These are phyloP conservation scores for Polyploca ridens DNA, from an alignment of 2,888 invertebrate species.

Conservation along the genomic window DNA sequence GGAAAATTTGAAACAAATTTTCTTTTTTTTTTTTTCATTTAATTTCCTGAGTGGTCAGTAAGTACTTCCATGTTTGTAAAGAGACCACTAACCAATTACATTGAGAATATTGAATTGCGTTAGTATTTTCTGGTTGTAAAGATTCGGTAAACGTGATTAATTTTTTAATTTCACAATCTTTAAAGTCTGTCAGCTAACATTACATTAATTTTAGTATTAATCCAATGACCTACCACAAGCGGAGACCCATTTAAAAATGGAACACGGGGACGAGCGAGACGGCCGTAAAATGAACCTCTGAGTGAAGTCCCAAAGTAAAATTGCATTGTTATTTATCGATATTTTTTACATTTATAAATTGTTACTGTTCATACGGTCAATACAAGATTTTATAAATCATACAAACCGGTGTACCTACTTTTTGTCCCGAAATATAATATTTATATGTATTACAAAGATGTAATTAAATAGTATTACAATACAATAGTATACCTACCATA, in stretches of 20 bases:
- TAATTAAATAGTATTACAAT: no score
- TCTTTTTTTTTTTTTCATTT: conserved; percentile 13
- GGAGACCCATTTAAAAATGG: conserved; percentile 77
- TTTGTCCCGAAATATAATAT: no score
- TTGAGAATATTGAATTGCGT: not conserved
- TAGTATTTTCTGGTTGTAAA: not conserved
- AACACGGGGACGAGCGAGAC: conserved; percentile 74
- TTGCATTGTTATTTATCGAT: conserved; percentile 32
- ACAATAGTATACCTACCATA: no score
- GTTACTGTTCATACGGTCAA: not conserved
- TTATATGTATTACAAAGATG: no score
- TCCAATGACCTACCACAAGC: conserved; percentile 78
- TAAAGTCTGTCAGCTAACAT: conserved; percentile 22
- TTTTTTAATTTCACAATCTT: not conserved
- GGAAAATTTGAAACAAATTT: conserved; percentile 47
- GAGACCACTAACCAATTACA: not conserved
- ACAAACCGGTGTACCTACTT: no score
- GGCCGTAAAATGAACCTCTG: conserved; percentile 71
- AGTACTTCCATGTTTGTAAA: conserved; percentile 8
- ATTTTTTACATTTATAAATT: not conserved
- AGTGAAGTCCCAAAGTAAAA: conserved; percentile 52
- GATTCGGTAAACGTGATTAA: not conserved
- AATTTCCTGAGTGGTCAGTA: conserved; percentile 14
- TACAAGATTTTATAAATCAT: no score
- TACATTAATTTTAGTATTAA: conserved; percentile 40